phyloP scores from a whole-genome alignment of 2,113 vertebrate species.

The Psittacula cyanocephala region DNA sequence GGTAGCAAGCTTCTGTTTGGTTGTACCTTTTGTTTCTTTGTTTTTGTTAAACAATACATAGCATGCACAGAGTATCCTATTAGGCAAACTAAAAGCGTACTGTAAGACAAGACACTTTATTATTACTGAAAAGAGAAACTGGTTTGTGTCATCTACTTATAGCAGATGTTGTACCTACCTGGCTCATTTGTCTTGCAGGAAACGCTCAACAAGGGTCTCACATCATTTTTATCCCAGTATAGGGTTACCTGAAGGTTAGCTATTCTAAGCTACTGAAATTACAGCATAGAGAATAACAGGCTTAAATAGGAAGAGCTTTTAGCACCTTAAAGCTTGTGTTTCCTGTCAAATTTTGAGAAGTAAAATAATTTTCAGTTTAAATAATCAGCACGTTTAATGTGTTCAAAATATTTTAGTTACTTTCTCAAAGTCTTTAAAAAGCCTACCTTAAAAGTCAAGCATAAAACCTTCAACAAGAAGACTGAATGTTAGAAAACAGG shows the following conservation, averaged over 20 bases:
- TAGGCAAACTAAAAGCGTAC: neutral
- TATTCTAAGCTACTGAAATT: neutral
- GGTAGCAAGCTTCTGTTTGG: neutral
- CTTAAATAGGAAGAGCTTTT: neutral
- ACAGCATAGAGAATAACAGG: neutral
- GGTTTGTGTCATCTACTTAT: neutral
- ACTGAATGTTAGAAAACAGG: neutral
- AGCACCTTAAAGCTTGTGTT: neutral
- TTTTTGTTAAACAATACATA: neutral
- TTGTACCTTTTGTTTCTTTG: neutral
- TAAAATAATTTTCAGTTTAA: neutral
- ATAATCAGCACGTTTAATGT: neutral
- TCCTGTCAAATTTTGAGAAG: neutral
- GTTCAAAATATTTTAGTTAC: neutral
- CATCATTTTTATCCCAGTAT: neutral
- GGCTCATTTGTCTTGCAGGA: neutral
- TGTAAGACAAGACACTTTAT: neutral
- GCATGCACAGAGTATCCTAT: neutral
- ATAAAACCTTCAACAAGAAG: slow-evolving; percentile 5
- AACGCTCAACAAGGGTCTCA: neutral
- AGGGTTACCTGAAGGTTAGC: neutral
- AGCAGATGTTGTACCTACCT: neutral
- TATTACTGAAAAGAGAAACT: neutral
- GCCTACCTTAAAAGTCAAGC: neutral
- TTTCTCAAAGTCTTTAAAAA: neutral